Conservation (phyloP, 2,113 vertebrate species). For the Odontesthes bonariensis region DNA sequence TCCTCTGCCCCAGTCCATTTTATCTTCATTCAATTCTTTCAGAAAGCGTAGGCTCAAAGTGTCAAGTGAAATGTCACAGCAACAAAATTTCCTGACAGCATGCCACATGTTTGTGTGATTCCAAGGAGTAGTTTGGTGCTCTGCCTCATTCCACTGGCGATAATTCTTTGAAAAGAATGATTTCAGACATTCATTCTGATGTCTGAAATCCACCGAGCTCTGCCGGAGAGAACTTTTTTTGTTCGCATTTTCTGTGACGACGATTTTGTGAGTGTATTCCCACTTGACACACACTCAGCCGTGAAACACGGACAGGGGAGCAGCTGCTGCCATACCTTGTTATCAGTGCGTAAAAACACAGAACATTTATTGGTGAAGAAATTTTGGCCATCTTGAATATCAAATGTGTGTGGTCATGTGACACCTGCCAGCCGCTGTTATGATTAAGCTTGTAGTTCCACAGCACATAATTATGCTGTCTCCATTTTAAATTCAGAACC, state of each 20-base stretch:
- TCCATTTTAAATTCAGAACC: background rate
- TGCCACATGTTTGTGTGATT: slow-evolving; percentile 52
- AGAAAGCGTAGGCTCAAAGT: slow-evolving; percentile 34
- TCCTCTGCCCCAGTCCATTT: slow-evolving; percentile 35
- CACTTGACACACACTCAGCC: background rate
- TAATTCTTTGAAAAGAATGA: slow-evolving; percentile 56
- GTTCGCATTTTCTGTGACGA: slow-evolving; percentile 6
- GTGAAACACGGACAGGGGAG: background rate
- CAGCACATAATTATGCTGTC: background rate
- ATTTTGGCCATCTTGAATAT: background rate
- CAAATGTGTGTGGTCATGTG: background rate
- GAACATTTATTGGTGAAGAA: background rate
- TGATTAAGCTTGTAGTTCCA: background rate
- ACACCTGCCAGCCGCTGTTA: background rate
- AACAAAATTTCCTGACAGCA: slow-evolving; percentile 63
- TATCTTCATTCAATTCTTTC: slow-evolving; percentile 35
- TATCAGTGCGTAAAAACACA: background rate
- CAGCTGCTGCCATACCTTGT: background rate
- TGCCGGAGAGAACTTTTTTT: slow-evolving; percentile 33
- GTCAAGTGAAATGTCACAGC: slow-evolving; percentile 52
- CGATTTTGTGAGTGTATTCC: slow-evolving; percentile 1
- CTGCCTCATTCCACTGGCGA: slow-evolving; percentile 40
- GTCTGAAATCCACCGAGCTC: slow-evolving; percentile 40
- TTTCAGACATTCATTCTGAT: slow-evolving; percentile 58
- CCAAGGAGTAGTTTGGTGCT: slow-evolving; percentile 52